Percentiles rank a stretch among this genome's conserved stretches.
Evolutionary conservation across 2,888 invertebrate genomes (phyloP).

Genomic region (Onchidella celtica): DNA sequence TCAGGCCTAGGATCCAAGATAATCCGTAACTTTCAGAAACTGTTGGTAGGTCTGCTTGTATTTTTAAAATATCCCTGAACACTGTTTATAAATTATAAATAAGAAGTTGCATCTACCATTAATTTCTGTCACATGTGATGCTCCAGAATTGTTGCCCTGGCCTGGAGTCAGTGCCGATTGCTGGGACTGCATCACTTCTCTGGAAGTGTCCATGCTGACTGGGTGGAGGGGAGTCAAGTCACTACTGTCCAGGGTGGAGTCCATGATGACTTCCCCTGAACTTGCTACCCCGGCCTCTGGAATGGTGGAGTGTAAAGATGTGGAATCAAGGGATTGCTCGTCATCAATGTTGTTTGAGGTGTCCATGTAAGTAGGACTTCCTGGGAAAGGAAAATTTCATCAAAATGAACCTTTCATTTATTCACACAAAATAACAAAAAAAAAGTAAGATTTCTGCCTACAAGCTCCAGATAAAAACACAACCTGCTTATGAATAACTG

Average conservation of each 20-base stretch:
- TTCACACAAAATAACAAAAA: no score
- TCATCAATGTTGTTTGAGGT: constrained; percentile 54
- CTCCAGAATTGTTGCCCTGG: no score
- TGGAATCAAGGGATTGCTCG: constrained; percentile 51
- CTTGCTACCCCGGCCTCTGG: constrained; percentile 34
- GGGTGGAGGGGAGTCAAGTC: constrained; percentile 46
- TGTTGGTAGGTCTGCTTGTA: no score
- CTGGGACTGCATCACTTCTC: constrained; percentile 45
- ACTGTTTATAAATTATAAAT: no score
- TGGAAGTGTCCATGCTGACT: constrained; percentile 52
- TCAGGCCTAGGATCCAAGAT: no score
- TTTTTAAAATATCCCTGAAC: no score
- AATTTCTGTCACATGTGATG: no score
- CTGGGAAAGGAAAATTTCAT: constrained; percentile 5
- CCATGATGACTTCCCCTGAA: constrained; percentile 46
- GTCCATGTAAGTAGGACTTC: constrained; percentile 29
- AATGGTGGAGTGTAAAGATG: constrained; percentile 31
- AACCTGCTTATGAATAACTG: no score
- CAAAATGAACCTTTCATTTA: background rate
- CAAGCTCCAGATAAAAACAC: no score
- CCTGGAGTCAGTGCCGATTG: constrained; percentile 20
- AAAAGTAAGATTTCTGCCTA: no score
- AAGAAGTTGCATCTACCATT: no score
- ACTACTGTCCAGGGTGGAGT: constrained; percentile 53
- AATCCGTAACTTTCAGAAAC: no score